Evolutionary conservation across 2,113 vertebrate species (phyloP).

Genomic region (Catagonus wagneri): DNA sequence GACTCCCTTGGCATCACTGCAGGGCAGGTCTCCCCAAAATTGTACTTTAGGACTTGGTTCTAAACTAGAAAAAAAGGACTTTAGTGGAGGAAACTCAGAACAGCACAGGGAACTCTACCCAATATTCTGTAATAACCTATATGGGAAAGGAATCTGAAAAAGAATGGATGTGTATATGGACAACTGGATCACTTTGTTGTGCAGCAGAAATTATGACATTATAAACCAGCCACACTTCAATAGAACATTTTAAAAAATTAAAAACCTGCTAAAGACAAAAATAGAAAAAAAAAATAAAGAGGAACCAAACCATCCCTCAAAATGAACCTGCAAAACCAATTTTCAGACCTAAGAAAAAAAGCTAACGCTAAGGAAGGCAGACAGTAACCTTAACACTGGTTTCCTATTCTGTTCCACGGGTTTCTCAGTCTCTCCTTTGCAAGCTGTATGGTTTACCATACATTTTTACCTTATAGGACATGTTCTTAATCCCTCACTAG

Average conservation of each 20-base stretch:
- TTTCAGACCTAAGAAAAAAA: background rate
- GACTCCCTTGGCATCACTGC: no score
- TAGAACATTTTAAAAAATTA: no score
- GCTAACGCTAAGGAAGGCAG: background rate
- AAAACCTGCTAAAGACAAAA: background rate
- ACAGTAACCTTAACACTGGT: background rate
- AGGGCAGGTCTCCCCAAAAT: background rate
- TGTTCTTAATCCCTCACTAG: background rate
- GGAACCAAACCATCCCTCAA: background rate
- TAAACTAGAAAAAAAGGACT: background rate
- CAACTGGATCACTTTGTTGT: no score
- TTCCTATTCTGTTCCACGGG: background rate
- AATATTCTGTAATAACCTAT: no score
- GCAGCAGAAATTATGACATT: no score
- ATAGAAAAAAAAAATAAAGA: slow-evolving; percentile 1
- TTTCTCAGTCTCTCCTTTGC: background rate
- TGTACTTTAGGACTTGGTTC: background rate
- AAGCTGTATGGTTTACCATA: background rate
- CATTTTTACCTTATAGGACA: background rate
- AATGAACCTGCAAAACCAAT: background rate
- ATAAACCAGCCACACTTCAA: no score
- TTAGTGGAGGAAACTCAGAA: background rate
- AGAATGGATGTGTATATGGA: no score
- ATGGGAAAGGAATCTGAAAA: no score
- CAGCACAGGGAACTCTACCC: no score